Evolutionary conservation across 2,888 invertebrate genomes (phyloP), one percentile per base, ranked within the genome.

Genomic region (Xylota segnis): DNA sequence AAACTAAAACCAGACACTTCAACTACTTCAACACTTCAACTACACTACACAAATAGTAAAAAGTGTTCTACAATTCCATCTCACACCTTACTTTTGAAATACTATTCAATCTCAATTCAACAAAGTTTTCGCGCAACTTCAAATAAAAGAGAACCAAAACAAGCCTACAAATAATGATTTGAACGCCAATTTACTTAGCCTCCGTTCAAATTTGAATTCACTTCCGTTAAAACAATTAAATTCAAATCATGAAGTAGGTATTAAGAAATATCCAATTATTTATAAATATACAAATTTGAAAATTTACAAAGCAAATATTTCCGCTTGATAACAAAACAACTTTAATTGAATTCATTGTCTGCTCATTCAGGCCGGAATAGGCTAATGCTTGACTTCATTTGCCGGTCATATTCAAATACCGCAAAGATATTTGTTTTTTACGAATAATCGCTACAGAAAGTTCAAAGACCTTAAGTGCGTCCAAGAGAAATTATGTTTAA

Each of bases 231-330:
- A 29, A 37, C 12, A 58, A 58, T 58, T 58, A 9, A 34, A 32
- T 32, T 32, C 1, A 32, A 32, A 32, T 0, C 5, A 32, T 9
- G 4, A 43, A 4, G n/a, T 2, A 4, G 0, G n/a, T n/a, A n/a
- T 14, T 43, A 4, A n/a, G 4, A 2, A 43, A 43, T 0, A 43
- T 43, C 4, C 0, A 43, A 14, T n/a, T 1, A 14, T 4, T 2
- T 43, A 43, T n/a, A 23, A 23, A 23, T 43, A 0, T n/a, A 43
- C 43, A 47, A 47, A 47, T 47, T 23, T 47, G 0, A 18, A 47
- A 18, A 47, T 47, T 18, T 7, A 18, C 47, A 37, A 37, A 5
- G 14, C 37, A 58, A 59, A 59, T 40, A 16, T 58, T 58, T 37
- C 34, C 18, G 14, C 29, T 56, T 14, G 32, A 32, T 32, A 12